Conservation (phyloP, 2,888 invertebrate genomes). For the Lepeophtheirus nordmannii region DNA sequence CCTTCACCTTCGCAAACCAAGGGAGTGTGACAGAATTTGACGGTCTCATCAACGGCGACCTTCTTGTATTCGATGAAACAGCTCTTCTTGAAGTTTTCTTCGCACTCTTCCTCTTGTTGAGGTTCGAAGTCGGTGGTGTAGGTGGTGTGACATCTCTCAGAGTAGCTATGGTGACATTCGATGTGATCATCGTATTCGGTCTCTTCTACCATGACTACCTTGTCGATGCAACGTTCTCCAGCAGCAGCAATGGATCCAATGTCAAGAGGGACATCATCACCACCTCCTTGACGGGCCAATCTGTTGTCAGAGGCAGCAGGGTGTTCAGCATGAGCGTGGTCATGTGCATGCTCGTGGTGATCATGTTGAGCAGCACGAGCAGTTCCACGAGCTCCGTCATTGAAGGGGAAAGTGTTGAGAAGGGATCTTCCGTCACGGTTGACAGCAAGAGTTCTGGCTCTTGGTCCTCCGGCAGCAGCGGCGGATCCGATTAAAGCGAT, state of each 20-base stretch:
- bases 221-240: conserved; percentile 23
- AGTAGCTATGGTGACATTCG: conserved; percentile 18
- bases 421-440: conserved; percentile 6
- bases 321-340: conserved; percentile 3
- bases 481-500: conserved; percentile 1
- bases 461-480: conserved; percentile 1
- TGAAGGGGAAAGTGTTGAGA: conserved; percentile 23
- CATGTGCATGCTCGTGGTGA: conserved; percentile 3
- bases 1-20: conserved; percentile 10
- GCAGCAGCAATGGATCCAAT: conserved; percentile 13
- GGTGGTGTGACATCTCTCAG: conserved; percentile 16
- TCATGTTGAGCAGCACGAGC: conserved; percentile 2
- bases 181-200: conserved; percentile 21
- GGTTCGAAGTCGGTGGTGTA: conserved; percentile 18
- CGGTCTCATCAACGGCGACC: conserved; percentile 16
- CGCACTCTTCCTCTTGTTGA: conserved; percentile 22
- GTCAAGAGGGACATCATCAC: conserved; percentile 12
- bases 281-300: conserved; percentile 13
- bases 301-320: background rate
- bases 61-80: conserved; percentile 23
- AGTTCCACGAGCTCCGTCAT: conserved; percentile 1
- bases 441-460: background rate
- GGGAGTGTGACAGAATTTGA: conserved; percentile 11
- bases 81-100: conserved; percentile 19
- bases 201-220: conserved; percentile 21